Base-by-base conservation (phyloP, 2,797 vertebrate genomes). In the Nyctibius grandis region DNA sequence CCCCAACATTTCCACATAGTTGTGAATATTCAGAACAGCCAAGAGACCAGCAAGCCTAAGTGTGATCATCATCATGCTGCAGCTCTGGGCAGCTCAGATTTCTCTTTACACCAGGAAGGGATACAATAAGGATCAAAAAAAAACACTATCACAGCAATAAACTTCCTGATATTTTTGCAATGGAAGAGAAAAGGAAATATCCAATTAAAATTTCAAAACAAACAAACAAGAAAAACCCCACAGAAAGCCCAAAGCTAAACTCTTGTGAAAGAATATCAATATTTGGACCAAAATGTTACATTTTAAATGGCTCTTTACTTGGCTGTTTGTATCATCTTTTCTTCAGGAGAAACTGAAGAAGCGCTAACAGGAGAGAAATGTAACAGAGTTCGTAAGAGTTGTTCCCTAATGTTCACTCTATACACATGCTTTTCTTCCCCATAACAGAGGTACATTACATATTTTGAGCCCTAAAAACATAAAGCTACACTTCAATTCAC, bases 11-110 rank as follows among this genome's bases (percentile, higher is more conserved):
- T 9, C 15, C 15, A 51, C 19, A 8, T 11, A 54, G 19, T 6
- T 61, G 17, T 20, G 4, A 63, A 61, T 53, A 59, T 65, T 69
- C 17, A 21, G 25, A 60, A 15, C 2, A 9, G 8, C 18, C 47
- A 48, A 79, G 14, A 67, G 12, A 25, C 7, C 23, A 56, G 25
- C 28, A 42, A 86, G 44, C 11, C 10, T 26, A 78, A 28, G 1
- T 7, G 12, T 31, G 38, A 56, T 13, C 36, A 74, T 14, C 33
- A 61, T 22, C 26, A 63, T 5, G 20, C 9, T 5, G 2, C 12
- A 74, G 40, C 19, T 45, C 11, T 0, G 0, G 20, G 34, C 6
- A 85, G 50, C 33, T 85, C 38, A 57, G 47, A 45, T 36, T 54
- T 57, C 29, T 72, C 59, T 53, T 61, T 45, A 69, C 4, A 50